A percentile compares a stretch with the other conserved stretches of the same genome.
These are phyloP conservation scores for Cheilosia soror DNA, from an alignment of 2,888 invertebrate species.

Conservation along the genomic window DNA sequence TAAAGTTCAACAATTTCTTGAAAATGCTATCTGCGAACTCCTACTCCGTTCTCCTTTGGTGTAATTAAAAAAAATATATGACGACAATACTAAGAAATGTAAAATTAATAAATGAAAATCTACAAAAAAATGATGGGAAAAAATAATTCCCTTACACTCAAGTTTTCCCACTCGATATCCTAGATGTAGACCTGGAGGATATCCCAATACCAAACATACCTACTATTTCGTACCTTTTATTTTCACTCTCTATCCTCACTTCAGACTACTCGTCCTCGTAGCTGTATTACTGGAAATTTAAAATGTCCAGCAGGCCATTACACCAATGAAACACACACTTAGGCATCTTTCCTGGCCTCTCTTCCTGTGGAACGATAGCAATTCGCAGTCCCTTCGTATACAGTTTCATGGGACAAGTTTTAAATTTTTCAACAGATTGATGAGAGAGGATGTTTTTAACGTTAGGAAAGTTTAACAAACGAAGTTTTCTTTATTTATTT, in stretches of 20 bases:
- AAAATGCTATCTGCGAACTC: background rate
- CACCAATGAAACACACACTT: conserved; percentile 12
- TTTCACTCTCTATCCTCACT: background rate
- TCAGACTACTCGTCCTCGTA: background rate
- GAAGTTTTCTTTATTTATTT: no score
- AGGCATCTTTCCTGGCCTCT: background rate
- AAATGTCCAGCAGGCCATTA: conserved; percentile 34
- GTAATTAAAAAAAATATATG: background rate
- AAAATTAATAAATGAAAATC: conserved; percentile 39
- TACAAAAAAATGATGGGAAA: conserved; percentile 10
- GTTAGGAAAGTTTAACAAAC: background rate
- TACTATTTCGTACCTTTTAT: background rate
- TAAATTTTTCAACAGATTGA: no score
- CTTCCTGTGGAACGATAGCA: background rate
- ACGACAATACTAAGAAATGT: background rate
- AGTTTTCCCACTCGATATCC: background rate
- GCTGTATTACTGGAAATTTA: conserved; percentile 22
- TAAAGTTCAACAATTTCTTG: no score
- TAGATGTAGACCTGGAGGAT: no score
- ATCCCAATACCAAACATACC: background rate
- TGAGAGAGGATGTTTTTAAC: no score
- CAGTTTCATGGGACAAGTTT: no score
- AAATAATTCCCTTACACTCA: background rate
- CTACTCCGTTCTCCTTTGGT: background rate
- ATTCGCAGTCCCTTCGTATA: conserved; percentile 1